Base-by-base conservation (phyloP, 2,113 vertebrate genomes). In the Myrmophylax atrothorax region DNA sequence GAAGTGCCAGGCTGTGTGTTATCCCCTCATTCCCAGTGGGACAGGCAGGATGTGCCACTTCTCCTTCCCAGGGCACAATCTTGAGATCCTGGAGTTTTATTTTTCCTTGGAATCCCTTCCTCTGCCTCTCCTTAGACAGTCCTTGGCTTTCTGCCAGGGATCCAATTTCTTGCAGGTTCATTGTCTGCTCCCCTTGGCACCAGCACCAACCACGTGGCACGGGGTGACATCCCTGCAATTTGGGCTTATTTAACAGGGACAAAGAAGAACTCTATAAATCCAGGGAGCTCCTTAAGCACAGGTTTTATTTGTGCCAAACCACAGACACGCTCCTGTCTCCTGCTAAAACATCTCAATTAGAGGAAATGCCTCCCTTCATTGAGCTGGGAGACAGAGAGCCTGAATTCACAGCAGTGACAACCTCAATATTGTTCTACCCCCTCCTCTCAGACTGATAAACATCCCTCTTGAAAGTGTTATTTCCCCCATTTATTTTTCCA, bases 291-390 rank as follows among this genome's bases (percentile, higher is more conserved):
- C 84, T 76, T 31, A 29, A 64, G n/a, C 52, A 4, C n/a, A 5
- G 10, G 9, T 47, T 89, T 93, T 76, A 68, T 93, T 89, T 17
- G 38, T 15, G 47, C 59, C 59, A 78, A 81, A 42, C 56, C 76
- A 74, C 80, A 29, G 33, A 26, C 3, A 0, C 0, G 3, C 58
- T 66, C 50, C 60, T 7, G 14, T 62, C 29, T 75, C 29, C 47
- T 31, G 1, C 33, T 55, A 22, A 88, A 52, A 52, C 0, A 0
- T 1, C 1, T 42, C 40, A 42, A 42, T 15, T 42, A 42, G 40
- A 76, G 44, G 58, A 90, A 80, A 59, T 3, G 2, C 8, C 17
- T 63, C 40, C 26, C 3, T 14, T 38, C 5, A 0, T 12, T 1
- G 22, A 23, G 24, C 10, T 50, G 31, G 12, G 69, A 50, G 52